Evolutionary conservation across 2,888 invertebrate genomes (phyloP).

Genomic region (Apodemia duryi): DNA sequence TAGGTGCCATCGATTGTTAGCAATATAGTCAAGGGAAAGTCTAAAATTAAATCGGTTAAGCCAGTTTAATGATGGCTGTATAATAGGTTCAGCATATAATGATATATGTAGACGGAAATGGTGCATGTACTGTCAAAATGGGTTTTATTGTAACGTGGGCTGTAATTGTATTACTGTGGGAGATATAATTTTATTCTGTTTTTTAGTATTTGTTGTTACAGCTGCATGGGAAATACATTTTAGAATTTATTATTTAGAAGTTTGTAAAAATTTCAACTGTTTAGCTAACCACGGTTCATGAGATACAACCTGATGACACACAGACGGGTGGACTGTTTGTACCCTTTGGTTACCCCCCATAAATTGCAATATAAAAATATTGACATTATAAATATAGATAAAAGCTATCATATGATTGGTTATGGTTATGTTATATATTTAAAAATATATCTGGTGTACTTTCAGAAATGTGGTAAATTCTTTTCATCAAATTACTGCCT

Average conservation of each 20-base stretch:
- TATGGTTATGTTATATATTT: too few species aligned
- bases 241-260: too few species aligned
- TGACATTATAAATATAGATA: too few species aligned
- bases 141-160: slow-evolving; percentile 1
- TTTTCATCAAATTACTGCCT: slow-evolving; percentile 50
- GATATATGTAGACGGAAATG: background rate
- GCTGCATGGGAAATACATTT: too few species aligned
- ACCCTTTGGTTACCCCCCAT: too few species aligned
- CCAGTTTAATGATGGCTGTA: slow-evolving; percentile 59
- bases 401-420: too few species aligned
- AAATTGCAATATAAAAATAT: too few species aligned
- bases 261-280: too few species aligned
- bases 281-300: too few species aligned
- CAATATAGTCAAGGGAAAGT: slow-evolving; percentile 61
- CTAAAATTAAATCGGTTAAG: slow-evolving; percentile 71
- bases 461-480: slow-evolving; percentile 58
- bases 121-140: slow-evolving; percentile 2
- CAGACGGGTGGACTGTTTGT: too few species aligned
- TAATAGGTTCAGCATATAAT: slow-evolving; percentile 43
- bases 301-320: too few species aligned
- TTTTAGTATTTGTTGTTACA: background rate
- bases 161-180: background rate
- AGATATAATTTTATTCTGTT: background rate
- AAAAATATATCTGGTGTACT: slow-evolving; percentile 25
- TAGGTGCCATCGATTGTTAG: slow-evolving; percentile 57